Conservation (phyloP, 2,888 invertebrate species). For the Sialis fuliginosa region DNA sequence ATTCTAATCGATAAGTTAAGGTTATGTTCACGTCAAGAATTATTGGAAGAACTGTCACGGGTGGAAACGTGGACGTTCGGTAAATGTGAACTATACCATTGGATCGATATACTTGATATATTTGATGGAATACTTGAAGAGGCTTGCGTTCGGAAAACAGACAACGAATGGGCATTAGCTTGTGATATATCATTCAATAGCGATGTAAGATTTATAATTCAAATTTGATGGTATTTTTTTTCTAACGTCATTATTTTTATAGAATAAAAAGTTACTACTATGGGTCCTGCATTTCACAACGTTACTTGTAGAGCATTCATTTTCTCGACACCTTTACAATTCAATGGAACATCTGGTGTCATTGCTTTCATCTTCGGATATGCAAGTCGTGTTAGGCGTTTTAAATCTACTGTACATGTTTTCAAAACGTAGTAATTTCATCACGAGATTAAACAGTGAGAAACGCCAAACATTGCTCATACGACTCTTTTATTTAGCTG, state of each 20-base stretch:
- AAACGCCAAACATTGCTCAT: conserved; percentile 53
- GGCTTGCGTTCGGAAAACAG: conserved; percentile 41
- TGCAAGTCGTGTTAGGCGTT: conserved; percentile 69
- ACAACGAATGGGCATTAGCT: conserved; percentile 49
- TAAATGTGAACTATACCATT: conserved; percentile 73
- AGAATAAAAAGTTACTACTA: conserved; percentile 54
- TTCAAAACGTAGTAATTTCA: conserved; percentile 74
- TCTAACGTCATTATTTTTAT: conserved; percentile 9
- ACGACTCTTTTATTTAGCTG: conserved; percentile 58
- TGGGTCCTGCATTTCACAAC: conserved; percentile 69
- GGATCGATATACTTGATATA: conserved; percentile 67
- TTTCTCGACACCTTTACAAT: conserved; percentile 71
- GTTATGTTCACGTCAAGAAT: conserved; percentile 41
- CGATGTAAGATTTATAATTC: conserved; percentile 25
- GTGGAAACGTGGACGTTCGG: conserved; percentile 72
- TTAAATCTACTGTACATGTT: conserved; percentile 75
- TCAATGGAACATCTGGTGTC: conserved; percentile 71
- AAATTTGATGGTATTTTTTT: not conserved
- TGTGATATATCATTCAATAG: conserved; percentile 50
- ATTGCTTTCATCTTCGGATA: conserved; percentile 59
- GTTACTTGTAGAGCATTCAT: conserved; percentile 70
- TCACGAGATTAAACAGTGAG: conserved; percentile 53
- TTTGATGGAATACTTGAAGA: conserved; percentile 57
- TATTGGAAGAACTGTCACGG: conserved; percentile 47
- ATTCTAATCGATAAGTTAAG: conserved; percentile 55